phyloP scores from a whole-genome alignment of 2,113 vertebrate species.

The Hemiprocne comata region DNA sequence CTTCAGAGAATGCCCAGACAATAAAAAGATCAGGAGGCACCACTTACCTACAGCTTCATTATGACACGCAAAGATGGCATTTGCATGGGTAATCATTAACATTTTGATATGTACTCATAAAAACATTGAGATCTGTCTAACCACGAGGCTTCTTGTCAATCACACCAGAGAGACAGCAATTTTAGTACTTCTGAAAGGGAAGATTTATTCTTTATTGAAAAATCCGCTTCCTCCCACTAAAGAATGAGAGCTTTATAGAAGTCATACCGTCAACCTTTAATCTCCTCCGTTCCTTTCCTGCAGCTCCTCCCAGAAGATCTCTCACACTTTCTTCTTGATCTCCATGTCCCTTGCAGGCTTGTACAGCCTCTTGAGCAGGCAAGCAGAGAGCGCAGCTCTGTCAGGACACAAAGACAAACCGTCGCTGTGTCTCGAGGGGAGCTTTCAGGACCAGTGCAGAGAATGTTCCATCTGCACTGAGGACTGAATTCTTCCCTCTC shows the following conservation, averaged over 20 bases:
- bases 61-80: not conserved
- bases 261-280: conserved; percentile 3
- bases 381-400: conserved; percentile 17
- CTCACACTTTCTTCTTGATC: conserved; percentile 30
- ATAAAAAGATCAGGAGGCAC: not conserved
- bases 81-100: not conserved
- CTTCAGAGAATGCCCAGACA: not conserved
- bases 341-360: not conserved
- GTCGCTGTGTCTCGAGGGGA: not conserved
- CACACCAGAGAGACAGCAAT: not conserved
- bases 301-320: conserved; percentile 50
- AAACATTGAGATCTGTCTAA: not conserved
- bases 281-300: not conserved
- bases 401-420: not conserved
- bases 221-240: not conserved
- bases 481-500: not conserved
- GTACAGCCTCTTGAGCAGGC: conserved; percentile 44
- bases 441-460: not conserved
- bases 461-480: not conserved
- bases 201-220: not conserved
- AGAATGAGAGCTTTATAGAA: not conserved
- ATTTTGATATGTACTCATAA: not conserved
- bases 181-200: not conserved
- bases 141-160: not conserved
- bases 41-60: not conserved